A percentile compares a stretch with the other conserved stretches of the same genome.
phyloP scores from a whole-genome alignment of 2,888 invertebrate genomes.

The Mechanitis messenoides region DNA sequence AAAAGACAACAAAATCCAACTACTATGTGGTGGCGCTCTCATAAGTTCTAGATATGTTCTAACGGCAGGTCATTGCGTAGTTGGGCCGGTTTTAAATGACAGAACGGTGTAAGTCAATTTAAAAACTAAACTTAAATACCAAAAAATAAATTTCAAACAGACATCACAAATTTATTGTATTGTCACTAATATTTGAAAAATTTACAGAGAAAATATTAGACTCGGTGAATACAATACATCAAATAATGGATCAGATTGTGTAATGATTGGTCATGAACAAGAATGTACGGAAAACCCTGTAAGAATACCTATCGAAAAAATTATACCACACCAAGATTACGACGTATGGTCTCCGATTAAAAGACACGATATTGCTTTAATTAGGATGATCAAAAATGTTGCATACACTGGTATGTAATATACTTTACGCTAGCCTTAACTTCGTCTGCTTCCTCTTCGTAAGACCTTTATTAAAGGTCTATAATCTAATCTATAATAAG shows the following conservation, averaged over 20 bases:
- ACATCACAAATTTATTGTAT: no score
- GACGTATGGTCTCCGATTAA: slow-evolving; percentile 33
- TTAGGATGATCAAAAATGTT: slow-evolving; percentile 53
- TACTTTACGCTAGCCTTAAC: not conserved
- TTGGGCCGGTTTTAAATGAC: slow-evolving; percentile 45
- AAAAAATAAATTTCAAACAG: no score
- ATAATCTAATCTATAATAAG: no score
- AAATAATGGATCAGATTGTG: slow-evolving; percentile 54
- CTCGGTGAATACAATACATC: slow-evolving; percentile 69
- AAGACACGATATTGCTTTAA: slow-evolving; percentile 64
- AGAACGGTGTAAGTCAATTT: slow-evolving; percentile 62
- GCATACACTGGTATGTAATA: slow-evolving; percentile 52
- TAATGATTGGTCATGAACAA: slow-evolving; percentile 40
- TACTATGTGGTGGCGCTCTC: slow-evolving; percentile 58
- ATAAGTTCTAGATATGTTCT: slow-evolving; percentile 72
- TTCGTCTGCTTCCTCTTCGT: no score
- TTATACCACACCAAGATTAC: slow-evolving; percentile 61
- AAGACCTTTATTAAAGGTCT: no score
- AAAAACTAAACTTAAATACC: not conserved
- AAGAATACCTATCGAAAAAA: slow-evolving; percentile 51
- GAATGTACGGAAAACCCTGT: slow-evolving; percentile 60
- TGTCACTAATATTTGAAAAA: not conserved
- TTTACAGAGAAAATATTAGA: slow-evolving; percentile 42
- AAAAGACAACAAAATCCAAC: slow-evolving; percentile 3
- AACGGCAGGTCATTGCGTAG: slow-evolving; percentile 76